Base-by-base conservation (phyloP, 2,888 invertebrate species). In the Pteria penguin region DNA sequence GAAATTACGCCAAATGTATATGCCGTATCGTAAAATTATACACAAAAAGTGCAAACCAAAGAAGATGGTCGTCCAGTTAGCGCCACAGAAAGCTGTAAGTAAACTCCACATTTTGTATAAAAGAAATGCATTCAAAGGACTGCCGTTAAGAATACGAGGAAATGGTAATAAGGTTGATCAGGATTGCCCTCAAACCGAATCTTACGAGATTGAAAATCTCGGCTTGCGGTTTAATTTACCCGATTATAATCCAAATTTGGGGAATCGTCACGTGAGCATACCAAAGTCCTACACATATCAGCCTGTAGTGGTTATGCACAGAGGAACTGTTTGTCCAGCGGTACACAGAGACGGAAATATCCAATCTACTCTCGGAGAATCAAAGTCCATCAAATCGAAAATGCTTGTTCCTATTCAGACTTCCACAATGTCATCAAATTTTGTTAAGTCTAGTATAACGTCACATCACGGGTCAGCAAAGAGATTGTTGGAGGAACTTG, bases 251-350 rank as follows among this genome's bases (percentile, higher is more conserved):
- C 31, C 62, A 45, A 69, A 75, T 69, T 24, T 75, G 18, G 75
- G 69, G 2, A 62, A 75, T 22, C 32, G 75, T 22, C 75, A 75
- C 29, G 63, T 75, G 26, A 74, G 74, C 24, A 74, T 74, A 8
- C 74, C 74, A 2, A 68, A 68, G 14, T 57, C 22, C 22, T 55
- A 55, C 55, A 32, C 68, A 5, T 55, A 68, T 29, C 18, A 8
- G 22, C 68, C 33, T 45, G 45, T 45, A 14, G 45, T 45, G 18
- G 8, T 45, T 8, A 45, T 45, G 18, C 45, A 45, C 11, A 45
- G 18, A 45, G 45, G 45, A 45, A 18, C 18, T 18, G 18, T 14
- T 45, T 14, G 18, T 18, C 8, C 18, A 45, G 45, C 8, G 11
- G n/a, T n/a, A n/a, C n/a, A n/a, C n/a, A n/a, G n/a, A n/a, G 45